Evolutionary conservation across 2,797 vertebrate genomes (phyloP).

Genomic region (Percopsis omiscomaycus): DNA sequence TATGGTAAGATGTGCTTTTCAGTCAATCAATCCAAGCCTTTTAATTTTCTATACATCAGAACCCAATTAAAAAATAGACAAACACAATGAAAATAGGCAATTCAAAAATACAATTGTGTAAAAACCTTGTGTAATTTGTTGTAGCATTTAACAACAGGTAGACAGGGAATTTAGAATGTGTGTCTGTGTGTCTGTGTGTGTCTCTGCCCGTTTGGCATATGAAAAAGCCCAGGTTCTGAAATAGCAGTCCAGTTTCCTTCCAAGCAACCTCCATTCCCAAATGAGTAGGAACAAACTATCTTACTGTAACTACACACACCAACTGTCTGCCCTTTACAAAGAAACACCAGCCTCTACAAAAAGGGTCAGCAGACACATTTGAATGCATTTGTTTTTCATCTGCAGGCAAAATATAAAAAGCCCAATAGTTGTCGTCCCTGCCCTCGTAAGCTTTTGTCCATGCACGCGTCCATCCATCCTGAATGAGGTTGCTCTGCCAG

Average conservation of each 20-base stretch:
- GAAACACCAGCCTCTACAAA: slow-evolving; percentile 33
- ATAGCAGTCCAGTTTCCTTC: not conserved
- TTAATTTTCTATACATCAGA: no score
- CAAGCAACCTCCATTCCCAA: slow-evolving; percentile 5
- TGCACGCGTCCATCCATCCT: slow-evolving; percentile 58
- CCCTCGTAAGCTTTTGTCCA: slow-evolving; percentile 16
- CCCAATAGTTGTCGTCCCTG: slow-evolving; percentile 32
- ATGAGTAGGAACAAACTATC: not conserved
- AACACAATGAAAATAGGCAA: not conserved
- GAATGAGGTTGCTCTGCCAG: slow-evolving; percentile 61
- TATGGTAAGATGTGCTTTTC: no score
- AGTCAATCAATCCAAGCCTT: no score
- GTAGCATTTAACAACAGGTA: not conserved
- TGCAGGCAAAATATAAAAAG: slow-evolving; percentile 40
- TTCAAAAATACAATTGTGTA: not conserved
- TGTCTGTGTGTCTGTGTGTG: not conserved
- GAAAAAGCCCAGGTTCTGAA: not conserved
- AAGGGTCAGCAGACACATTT: slow-evolving; percentile 32
- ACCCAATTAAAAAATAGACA: no score
- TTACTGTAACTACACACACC: slow-evolving; percentile 15
- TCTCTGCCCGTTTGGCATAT: not conserved
- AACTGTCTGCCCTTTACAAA: slow-evolving; percentile 26
- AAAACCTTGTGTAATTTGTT: not conserved
- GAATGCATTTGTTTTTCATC: slow-evolving; percentile 53
- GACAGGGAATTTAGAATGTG: not conserved